phyloP scores from a whole-genome alignment of 2,113 vertebrate genomes.

The Myiozetetes cayanensis region DNA sequence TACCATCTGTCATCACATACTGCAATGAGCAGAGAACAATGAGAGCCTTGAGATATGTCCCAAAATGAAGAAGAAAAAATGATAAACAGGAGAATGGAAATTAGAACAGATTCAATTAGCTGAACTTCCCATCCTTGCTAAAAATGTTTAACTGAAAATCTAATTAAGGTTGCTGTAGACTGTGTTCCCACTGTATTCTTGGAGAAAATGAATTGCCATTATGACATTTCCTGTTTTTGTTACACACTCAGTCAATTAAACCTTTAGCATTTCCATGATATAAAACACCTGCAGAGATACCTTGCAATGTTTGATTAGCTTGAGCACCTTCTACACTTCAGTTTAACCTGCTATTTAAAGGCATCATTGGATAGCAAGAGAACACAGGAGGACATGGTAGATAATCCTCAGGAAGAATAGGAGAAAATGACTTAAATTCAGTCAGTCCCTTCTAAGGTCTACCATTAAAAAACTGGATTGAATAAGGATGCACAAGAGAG shows the following conservation, averaged over 20 bases:
- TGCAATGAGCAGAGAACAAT: constrained; percentile 13
- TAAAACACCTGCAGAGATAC: background rate
- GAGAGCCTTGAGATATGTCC: background rate
- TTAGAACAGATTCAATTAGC: constrained; percentile 30
- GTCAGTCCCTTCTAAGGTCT: background rate
- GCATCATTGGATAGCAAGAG: background rate
- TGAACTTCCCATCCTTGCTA: constrained; percentile 10
- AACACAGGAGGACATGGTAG: background rate
- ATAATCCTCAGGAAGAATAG: background rate
- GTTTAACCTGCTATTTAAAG: background rate
- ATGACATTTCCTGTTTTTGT: constrained; percentile 37
- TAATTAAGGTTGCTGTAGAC: background rate
- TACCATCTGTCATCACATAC: constrained; percentile 12
- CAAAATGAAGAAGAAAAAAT: background rate
- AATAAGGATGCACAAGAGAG: background rate
- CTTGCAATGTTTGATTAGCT: background rate
- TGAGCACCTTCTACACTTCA: background rate
- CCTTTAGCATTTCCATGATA: background rate
- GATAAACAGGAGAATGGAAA: constrained; percentile 31
- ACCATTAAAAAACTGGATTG: background rate
- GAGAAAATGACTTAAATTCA: background rate
- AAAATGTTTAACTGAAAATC: constrained; percentile 22
- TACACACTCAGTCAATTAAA: background rate
- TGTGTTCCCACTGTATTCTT: background rate
- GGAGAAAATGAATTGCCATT: constrained; percentile 26